phyloP scores from a whole-genome alignment of 2,888 invertebrate genomes.

The Tineola bisselliella region DNA sequence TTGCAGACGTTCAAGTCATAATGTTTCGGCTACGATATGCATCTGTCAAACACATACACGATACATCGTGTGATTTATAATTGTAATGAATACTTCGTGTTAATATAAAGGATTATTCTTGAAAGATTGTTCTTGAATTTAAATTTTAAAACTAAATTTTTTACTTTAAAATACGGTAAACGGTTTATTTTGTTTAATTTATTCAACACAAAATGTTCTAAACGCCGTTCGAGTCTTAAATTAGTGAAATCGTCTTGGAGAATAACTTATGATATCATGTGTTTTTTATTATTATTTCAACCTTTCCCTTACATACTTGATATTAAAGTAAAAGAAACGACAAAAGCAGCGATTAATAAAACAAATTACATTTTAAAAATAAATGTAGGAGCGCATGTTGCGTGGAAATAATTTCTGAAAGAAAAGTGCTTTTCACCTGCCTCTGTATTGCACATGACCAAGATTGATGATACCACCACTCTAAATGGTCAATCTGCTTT shows the following conservation, averaged over 20 bases:
- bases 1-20: background rate
- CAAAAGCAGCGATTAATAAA: background rate
- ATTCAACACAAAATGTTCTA: too few relatives aligned
- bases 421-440: conserved; percentile 2
- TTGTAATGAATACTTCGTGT: background rate
- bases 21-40: conserved; percentile 14
- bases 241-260: too few relatives aligned
- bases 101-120: background rate
- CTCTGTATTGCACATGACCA: conserved; percentile 8
- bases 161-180: too few relatives aligned
- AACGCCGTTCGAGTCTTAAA: too few relatives aligned
- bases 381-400: background rate
- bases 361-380: background rate
- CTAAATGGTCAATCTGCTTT: background rate
- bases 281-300: too few relatives aligned
- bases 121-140: background rate
- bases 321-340: background rate
- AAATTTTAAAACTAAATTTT: too few relatives aligned
- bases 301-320: background rate
- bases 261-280: too few relatives aligned
- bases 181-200: too few relatives aligned
- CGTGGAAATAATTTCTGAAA: conserved; percentile 3
- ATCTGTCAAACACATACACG: conserved; percentile 14
- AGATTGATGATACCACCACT: conserved; percentile 3
- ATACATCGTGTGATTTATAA: background rate